Base-by-base conservation (phyloP, 2,797 vertebrate genomes). In the Gallinago nigripennis region DNA sequence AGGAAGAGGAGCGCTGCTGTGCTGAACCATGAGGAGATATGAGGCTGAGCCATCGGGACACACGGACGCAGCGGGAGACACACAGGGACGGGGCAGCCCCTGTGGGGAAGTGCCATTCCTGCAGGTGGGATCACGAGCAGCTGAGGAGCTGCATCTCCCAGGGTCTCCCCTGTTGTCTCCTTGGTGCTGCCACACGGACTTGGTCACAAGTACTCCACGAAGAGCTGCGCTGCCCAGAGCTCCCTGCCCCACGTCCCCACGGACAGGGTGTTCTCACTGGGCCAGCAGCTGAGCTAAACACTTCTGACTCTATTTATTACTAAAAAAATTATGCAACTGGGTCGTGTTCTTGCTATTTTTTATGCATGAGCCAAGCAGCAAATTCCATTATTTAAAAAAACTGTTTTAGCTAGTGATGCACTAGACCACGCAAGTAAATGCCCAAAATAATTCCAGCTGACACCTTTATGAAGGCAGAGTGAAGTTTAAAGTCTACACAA, bases 281-380 rank as follows among this genome's bases (percentile, higher is more conserved):
- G 10, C 81, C 88, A 57, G 87, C 87, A 91, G 94, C 91, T 82
- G 94, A 96, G 87, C 95, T 87, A 66, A 95, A 94, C 94, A 72
- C 68, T 88, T 83, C 60, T 86, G 57, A 61, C 91, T 91, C 94
- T 95, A 94, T 95, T 97, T 95, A 97, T 96, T 96, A 91, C 95
- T 87, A 92, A 89, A 93, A 92, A 96, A 83, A 96, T 93, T 96
- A 96, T 96, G 97, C 96, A 96, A 96, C 90, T 96, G 93, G 97
- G 97, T 96, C 89, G 58, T 82, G 75, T 91, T 90, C 81, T 66
- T 93, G 92, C 94, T 92, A 94, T 94, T 92, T 94, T 95, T 93
- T 92, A 96, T 96, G 94, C 94, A 95, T 96, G 96, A 96, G 93
- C 92, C 92, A 86, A 88, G 94, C 86, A 94, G 92, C 91, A 95